Conservation (phyloP, 2,888 invertebrate species). For the Cloeon dipterum region DNA sequence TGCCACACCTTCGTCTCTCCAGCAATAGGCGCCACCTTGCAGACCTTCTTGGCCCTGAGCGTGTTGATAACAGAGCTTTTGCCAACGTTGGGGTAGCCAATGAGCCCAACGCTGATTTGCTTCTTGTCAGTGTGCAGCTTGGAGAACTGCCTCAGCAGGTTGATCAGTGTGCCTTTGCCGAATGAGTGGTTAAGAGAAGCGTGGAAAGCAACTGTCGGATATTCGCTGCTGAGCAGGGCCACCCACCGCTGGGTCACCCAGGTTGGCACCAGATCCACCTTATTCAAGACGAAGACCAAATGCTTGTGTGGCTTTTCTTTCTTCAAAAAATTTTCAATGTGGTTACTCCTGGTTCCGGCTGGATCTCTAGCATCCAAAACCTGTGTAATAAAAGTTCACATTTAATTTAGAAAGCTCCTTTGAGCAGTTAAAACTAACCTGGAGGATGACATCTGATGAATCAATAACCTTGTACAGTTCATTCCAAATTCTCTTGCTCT, state of each 20-base stretch:
- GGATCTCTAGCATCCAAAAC: conserved; percentile 96
- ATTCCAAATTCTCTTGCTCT: conserved; percentile 95
- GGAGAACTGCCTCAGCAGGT: conserved; percentile 81
- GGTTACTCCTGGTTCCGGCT: conserved; percentile 79
- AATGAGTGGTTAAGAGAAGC: conserved; percentile 97
- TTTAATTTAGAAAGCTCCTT: no score
- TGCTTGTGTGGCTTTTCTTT: conserved; percentile 96
- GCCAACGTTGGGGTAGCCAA: conserved; percentile 97
- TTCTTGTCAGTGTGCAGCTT: conserved; percentile 91
- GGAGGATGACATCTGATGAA: conserved; percentile 90
- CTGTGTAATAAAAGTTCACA: no score
- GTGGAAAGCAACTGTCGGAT: conserved; percentile 96
- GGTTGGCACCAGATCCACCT: conserved; percentile 86
- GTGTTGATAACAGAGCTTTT: conserved; percentile 98
- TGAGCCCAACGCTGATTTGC: conserved; percentile 96
- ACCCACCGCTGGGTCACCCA: conserved; percentile 99
- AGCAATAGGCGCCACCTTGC: conserved; percentile 94
- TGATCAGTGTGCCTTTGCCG: conserved; percentile 92
- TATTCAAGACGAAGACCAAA: conserved; percentile 89
- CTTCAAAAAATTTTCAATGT: conserved; percentile 75
- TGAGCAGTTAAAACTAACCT: no score
- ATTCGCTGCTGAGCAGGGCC: conserved; percentile 74
- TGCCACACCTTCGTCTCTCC: conserved; percentile 99
- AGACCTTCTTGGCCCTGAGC: conserved; percentile 86
- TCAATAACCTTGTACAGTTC: conserved; percentile 98